Evolutionary conservation across 2,113 vertebrate species (phyloP).

Genomic region (Cavia porcellus): DNA sequence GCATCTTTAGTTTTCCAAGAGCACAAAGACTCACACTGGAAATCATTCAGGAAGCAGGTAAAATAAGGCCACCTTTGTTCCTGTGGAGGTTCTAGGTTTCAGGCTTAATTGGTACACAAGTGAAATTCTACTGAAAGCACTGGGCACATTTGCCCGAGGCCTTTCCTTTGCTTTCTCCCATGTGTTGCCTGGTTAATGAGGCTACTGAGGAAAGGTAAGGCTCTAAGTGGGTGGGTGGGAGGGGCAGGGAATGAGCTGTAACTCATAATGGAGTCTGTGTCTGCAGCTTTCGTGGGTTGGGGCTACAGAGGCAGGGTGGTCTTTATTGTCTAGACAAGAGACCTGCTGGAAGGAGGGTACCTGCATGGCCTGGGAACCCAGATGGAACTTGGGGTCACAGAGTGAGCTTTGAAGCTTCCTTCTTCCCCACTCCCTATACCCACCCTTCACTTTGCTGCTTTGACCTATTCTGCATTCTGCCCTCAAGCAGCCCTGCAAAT

Average conservation of each 20-base stretch:
- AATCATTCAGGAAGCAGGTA: constrained; percentile 17
- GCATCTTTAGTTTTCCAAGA: not conserved
- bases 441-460: not conserved
- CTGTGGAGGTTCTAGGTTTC: constrained; percentile 60
- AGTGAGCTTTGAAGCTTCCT: not conserved
- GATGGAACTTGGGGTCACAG: not conserved
- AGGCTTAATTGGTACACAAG: constrained; percentile 67
- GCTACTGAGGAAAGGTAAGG: constrained; percentile 40
- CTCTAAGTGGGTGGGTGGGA: constrained; percentile 67
- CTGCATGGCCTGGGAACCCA: not conserved
- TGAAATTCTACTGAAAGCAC: constrained; percentile 64
- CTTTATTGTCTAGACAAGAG: not conserved
- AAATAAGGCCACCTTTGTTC: constrained; percentile 66
- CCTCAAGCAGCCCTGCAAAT: not conserved
- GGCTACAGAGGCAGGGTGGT: not conserved
- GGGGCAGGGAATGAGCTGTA: not conserved
- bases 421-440: too few species aligned
- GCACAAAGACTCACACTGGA: constrained; percentile 56
- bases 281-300: not conserved
- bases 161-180: constrained; percentile 67
- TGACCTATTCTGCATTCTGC: not conserved
- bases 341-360: not conserved
- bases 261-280: constrained; percentile 66
- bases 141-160: constrained; percentile 37
- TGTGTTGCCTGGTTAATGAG: constrained; percentile 68